Conservation (phyloP, 2,113 vertebrate genomes). For the Xerus inauris region DNA sequence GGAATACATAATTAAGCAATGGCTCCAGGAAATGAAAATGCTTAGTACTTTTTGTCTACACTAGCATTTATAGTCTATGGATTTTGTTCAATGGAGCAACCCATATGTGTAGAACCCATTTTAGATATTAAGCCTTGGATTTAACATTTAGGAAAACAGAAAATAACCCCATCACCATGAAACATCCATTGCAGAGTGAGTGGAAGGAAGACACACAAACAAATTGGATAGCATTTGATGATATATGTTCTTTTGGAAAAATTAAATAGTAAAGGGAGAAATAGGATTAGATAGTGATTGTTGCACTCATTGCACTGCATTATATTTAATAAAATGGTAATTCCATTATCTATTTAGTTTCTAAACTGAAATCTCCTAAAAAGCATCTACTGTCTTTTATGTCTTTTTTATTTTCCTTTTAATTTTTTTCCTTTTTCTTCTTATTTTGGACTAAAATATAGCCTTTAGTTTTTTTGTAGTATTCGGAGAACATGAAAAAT, state of each 20-base stretch:
- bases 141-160: neutral
- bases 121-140: neutral
- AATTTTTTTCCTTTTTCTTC: rapidly evolving
- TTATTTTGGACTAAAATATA: neutral
- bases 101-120: neutral
- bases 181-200: neutral
- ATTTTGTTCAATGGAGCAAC: neutral
- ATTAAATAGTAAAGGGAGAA: neutral
- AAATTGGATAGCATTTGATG: neutral
- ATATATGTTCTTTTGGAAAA: neutral
- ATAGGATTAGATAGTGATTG: neutral
- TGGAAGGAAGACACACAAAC: neutral
- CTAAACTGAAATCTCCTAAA: neutral
- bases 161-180: neutral
- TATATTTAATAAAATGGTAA: neutral
- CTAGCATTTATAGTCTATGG: neutral
- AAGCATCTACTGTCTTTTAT: neutral
- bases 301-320: neutral
- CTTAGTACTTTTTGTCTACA: neutral
- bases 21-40: neutral
- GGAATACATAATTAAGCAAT: neutral
- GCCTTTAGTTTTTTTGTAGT: neutral
- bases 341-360: neutral
- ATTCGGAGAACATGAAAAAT: neutral
- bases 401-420: too few species aligned